Base-by-base conservation (phyloP, 2,888 invertebrate species). In the Chymomyza procnemis region DNA sequence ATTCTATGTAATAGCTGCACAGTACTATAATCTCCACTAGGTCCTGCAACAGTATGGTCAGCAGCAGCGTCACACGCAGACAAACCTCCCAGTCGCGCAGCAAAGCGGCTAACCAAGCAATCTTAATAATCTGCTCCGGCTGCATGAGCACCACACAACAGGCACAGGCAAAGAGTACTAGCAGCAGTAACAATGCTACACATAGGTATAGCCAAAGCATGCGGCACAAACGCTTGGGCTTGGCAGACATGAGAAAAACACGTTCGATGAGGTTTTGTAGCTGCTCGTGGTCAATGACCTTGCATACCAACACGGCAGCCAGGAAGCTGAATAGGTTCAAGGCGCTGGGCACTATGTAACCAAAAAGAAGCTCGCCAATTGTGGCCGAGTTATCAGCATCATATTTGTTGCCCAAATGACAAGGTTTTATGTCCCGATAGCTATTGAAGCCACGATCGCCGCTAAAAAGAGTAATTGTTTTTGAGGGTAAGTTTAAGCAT, bases 241-340 rank as follows among this genome's bases (percentile, higher is more conserved):
- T 94, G 22, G 93, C 91, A 0, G 95, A 95, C 69, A 95, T 91
- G 46, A 96, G 91, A 88, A 96, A 96, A 0, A 95, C 96, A 80
- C 96, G 92, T 90, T 96, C 96, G 93, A 96, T 95, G 60, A 96
- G 92, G 91, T 95, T 95, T 80, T 96, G 95, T 61, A 96, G 90
- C 82, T 96, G 96, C 88, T 96, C 96, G 87, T 95, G 96, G 88
- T 96, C 96, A 41, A 94, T 94, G 75, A 94, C 93, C 80, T 96
- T 92, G 88, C 96, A 95, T 61, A 96, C 92, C 85, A 94, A 93
- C 63, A 96, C 92, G 0, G 95, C 94, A 74, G 95, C 94, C 16
- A 95, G 79, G 86, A 95, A 96, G 14, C 95, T 95, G 56, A 92
- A 74, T 64, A 96, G 92, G 90, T 96, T 96, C 30, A 96, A 90